A percentile compares a stretch with the other conserved stretches of the same genome.
Evolutionary conservation across 2,113 vertebrate species (phyloP).

Genomic region (Pipa parva): DNA sequence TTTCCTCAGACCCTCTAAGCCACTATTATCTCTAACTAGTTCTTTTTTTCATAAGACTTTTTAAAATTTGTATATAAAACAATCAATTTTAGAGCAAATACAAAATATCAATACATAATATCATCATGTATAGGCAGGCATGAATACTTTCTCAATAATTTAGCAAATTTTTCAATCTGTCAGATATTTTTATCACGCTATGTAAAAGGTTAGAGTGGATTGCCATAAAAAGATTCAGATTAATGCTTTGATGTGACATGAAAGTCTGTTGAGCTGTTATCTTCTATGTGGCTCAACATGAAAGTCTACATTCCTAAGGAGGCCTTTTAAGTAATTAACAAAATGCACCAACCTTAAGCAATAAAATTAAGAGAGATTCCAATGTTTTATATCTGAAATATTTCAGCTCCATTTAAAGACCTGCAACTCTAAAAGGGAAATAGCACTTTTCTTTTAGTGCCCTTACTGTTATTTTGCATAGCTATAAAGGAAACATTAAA

Average conservation of each 20-base stretch:
- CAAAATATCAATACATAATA: too few relatives aligned
- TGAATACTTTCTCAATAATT: not conserved
- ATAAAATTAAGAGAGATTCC: not conserved
- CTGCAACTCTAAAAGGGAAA: too few relatives aligned
- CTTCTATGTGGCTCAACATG: not conserved
- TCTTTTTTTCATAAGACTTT: too few relatives aligned
- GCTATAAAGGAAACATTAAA: too few relatives aligned
- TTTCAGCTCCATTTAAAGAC: not conserved
- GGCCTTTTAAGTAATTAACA: constrained; percentile 7
- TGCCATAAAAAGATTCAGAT: not conserved
- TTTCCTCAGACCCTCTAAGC: too few relatives aligned
- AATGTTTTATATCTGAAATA: not conserved
- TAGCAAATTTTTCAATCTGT: not conserved
- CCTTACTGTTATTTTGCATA: too few relatives aligned
- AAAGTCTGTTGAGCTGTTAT: not conserved
- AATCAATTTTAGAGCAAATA: too few relatives aligned
- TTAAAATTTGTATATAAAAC: too few relatives aligned
- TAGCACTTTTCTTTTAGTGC: too few relatives aligned
- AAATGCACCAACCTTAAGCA: not conserved
- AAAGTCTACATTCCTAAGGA: not conserved
- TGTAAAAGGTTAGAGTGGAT: not conserved
- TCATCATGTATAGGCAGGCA: not conserved
- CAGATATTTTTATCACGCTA: not conserved
- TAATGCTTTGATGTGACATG: constrained; percentile 12
- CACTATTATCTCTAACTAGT: too few relatives aligned